Evolutionary conservation across 2,888 invertebrate species (phyloP), one percentile per base, ranked within the genome.

Genomic region (Octonoba sinensis): DNA sequence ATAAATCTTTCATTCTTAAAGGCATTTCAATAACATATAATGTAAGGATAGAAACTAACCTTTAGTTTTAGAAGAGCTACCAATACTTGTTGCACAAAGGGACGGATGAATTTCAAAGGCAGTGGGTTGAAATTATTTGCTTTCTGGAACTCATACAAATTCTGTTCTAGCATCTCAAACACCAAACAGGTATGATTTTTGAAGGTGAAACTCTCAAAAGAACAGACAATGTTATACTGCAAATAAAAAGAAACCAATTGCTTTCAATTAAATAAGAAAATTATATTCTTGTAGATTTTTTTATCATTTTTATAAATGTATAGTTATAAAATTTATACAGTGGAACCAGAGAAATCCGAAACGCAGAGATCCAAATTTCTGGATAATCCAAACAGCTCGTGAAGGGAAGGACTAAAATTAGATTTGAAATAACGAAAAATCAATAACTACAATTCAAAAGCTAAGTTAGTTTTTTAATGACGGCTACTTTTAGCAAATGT

Each of bases 121-220:
- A 99, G 91, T 85, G 99, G 99, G 88, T 96, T 96, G 91, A 99
- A 99, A 91, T 99, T 99, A 91, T 99, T 99, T 90, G 98, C 97
- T 89, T 99, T 99, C 86, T 99, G 93, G 90, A 99, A 99, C 91
- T 99, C 99, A 90, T 99, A 99, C 86, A 99, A 91, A 90, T 99
- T 99, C 91, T 99, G 99, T 89, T 99, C 99, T 87, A 99, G 93
- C 98, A 99, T 99, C 91, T 99, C 99, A 90, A 99, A 99, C 88
- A 99, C 99, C 90, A 99, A 92, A 90, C 99, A 99, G 72, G 99
- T 99, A 91, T 99, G 99, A 89, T 96, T 97, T 90, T 98, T 97
- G 90, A 99, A 99, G 91, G 97, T 97, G 91, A 99, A 99, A 91
- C 99, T 99, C 90, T 99, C 99, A 90, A 96, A 98, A 59, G 99